Evolutionary conservation across 2,113 vertebrate species (phyloP), one percentile per base, ranked within the genome.

Genomic region (Mungos mungo): DNA sequence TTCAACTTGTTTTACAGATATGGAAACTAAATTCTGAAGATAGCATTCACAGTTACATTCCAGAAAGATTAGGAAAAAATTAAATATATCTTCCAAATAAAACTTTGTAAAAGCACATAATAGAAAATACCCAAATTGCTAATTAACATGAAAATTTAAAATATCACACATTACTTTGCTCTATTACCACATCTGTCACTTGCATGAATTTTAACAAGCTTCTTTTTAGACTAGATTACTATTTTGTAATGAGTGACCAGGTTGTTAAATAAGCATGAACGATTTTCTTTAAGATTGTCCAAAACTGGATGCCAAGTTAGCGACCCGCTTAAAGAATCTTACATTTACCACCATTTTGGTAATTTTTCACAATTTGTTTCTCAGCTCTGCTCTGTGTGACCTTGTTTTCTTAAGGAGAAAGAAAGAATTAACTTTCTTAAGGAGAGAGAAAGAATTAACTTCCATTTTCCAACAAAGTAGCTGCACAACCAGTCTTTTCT

Each of bases 271-370:
- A 77, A 35, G 54, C 96, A 90, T 89, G 76, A 83, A 90, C 95
- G 74, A 89, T 94, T 91, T 74, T 71, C 80, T 97, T 97, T 95
- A 89, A 95, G 80, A 88, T 45, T 27, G 81, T 83, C 66, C 88
- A 96, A 97, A 98, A 94, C 76, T 95, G 71, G 93, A 97, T 96
- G 85, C 27, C 21, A 90, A 88, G 97, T 98, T 95, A 52, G 77
- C 88, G 95, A 96, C 66, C 2, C 10, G 60, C 7, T 90, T 96
- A 10, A 86, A 92, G 57, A 74, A 38, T 47, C 47, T 72, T 86
- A 50, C 12, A 81, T 63, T 21, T 92, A 81, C 52, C 21, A 91
- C 29, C 2, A 0, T 38, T 66, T 72, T 68, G 80, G 89, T n/a
- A 54, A 83, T 69, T 97, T 96, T 93, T 57, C 31, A 74, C n/a